phyloP scores from a whole-genome alignment of 2,113 vertebrate genomes.

The Phodopus roborovskii region DNA sequence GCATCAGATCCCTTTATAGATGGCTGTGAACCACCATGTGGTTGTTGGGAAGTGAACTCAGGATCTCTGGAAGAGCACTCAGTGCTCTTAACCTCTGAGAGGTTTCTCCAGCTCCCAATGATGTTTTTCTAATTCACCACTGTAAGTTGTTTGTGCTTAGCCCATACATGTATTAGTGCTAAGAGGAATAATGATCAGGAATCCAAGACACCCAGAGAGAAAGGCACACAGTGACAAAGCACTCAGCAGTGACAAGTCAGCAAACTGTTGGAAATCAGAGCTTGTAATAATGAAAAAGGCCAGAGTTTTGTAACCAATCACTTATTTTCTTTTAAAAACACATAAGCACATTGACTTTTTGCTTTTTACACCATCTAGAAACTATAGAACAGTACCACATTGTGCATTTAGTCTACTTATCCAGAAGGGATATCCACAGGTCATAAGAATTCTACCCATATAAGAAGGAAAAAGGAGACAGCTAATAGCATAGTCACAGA shows the following conservation, averaged over 20 bases:
- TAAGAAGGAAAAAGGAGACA: conserved; percentile 86
- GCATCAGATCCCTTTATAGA: too few species aligned
- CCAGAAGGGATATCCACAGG: conserved; percentile 89
- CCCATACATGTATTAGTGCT: neutral
- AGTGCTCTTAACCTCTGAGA: too few species aligned
- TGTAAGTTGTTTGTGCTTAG: conserved; percentile 50
- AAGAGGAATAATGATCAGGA: conserved; percentile 51
- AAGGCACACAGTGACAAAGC: conserved; percentile 50
- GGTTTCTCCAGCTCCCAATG: too few species aligned
- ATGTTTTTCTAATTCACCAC: conserved; percentile 80
- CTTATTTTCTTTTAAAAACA: conserved; percentile 94
- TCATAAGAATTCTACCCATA: conserved; percentile 88
- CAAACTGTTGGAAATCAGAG: conserved; percentile 88
- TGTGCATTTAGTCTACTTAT: conserved; percentile 92
- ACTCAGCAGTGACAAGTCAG: conserved; percentile 79
- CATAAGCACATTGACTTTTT: conserved; percentile 93
- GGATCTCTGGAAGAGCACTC: too few species aligned
- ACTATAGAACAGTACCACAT: conserved; percentile 94
- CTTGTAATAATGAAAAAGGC: conserved; percentile 90
- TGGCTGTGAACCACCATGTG: too few species aligned
- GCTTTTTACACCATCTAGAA: conserved; percentile 94
- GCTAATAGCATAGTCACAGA: conserved; percentile 89
- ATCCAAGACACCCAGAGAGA: conserved; percentile 48
- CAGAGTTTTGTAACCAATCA: conserved; percentile 87
- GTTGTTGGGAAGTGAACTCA: too few species aligned